phyloP scores from a whole-genome alignment of 2,888 invertebrate genomes.

The Drosophila incognita region DNA sequence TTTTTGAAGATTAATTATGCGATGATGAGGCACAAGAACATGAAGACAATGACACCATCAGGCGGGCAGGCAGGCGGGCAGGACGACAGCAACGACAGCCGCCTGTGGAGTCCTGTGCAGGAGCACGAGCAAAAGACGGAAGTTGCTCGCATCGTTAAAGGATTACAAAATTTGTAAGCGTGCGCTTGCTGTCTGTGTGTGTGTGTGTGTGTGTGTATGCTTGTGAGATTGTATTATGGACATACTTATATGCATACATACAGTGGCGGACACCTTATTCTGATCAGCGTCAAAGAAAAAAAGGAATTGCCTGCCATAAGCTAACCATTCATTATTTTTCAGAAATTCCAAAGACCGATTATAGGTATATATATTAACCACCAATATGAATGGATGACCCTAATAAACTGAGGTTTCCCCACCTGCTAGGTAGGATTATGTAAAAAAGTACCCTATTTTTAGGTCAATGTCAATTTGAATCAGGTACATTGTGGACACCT shows the following conservation, averaged over 20 bases:
- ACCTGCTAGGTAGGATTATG: too few species aligned
- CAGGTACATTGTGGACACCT: too few species aligned
- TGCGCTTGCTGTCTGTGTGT: slow-evolving; percentile 48
- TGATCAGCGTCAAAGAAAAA: too few species aligned
- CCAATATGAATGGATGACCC: too few species aligned
- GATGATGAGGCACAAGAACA: slow-evolving; percentile 73
- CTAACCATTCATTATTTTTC: too few species aligned
- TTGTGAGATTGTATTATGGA: slow-evolving; percentile 19
- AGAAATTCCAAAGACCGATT: too few species aligned
- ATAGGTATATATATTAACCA: too few species aligned
- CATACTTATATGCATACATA: slow-evolving; percentile 23
- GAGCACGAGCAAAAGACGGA: slow-evolving; percentile 64
- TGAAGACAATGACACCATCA: slow-evolving; percentile 70
- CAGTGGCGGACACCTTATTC: too few species aligned
- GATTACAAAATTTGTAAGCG: slow-evolving; percentile 79
- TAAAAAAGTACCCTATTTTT: too few species aligned
- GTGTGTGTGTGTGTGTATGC: slow-evolving; percentile 9
- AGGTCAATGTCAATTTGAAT: too few species aligned
- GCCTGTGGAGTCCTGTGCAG: slow-evolving; percentile 61
- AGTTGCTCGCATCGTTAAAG: slow-evolving; percentile 74
- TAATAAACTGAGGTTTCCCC: too few species aligned
- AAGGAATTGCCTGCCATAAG: too few species aligned
- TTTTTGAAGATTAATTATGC: slow-evolving; percentile 83
- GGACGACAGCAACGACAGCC: slow-evolving; percentile 15
- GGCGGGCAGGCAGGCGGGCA: slow-evolving; percentile 11